Conservation (phyloP, 2,888 invertebrate species). For the Idaea straminata region DNA sequence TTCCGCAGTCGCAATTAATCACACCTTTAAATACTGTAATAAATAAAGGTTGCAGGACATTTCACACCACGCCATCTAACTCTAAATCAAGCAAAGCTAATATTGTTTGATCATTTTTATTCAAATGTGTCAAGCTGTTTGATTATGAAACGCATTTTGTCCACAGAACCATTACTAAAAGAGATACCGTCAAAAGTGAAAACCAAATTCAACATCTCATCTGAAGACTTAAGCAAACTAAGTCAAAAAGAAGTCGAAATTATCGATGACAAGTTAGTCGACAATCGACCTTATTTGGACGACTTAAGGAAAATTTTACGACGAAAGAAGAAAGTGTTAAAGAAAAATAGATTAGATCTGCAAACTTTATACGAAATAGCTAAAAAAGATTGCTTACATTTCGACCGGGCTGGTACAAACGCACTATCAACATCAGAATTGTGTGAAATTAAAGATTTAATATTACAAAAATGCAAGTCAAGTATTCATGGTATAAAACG, state of each 20-base stretch:
- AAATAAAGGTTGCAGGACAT: background rate
- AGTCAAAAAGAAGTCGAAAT: constrained; percentile 65
- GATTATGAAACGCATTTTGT: background rate
- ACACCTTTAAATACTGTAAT: too few species aligned
- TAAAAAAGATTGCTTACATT: constrained; percentile 39
- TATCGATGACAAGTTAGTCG: constrained; percentile 57
- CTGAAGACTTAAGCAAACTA: constrained; percentile 47
- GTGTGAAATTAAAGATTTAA: constrained; percentile 57
- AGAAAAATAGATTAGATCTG: constrained; percentile 48
- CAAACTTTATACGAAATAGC: constrained; percentile 61
- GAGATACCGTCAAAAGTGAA: constrained; percentile 44
- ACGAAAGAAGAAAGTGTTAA: constrained; percentile 37
- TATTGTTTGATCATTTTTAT: background rate
- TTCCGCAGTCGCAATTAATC: too few species aligned
- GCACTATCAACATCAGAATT: constrained; percentile 55
- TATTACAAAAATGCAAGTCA: constrained; percentile 50
- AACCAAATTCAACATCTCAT: constrained; percentile 45
- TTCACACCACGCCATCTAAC: too few species aligned
- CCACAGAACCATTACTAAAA: constrained; percentile 29
- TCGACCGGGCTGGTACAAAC: constrained; percentile 43
- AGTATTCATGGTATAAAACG: constrained; percentile 56
- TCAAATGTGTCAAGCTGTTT: background rate
- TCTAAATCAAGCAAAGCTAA: too few species aligned
- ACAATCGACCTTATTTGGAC: constrained; percentile 61
- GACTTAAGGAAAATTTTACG: constrained; percentile 56